Evolutionary conservation across 2,797 vertebrate species (phyloP).

Genomic region (Alauda arvensis): DNA sequence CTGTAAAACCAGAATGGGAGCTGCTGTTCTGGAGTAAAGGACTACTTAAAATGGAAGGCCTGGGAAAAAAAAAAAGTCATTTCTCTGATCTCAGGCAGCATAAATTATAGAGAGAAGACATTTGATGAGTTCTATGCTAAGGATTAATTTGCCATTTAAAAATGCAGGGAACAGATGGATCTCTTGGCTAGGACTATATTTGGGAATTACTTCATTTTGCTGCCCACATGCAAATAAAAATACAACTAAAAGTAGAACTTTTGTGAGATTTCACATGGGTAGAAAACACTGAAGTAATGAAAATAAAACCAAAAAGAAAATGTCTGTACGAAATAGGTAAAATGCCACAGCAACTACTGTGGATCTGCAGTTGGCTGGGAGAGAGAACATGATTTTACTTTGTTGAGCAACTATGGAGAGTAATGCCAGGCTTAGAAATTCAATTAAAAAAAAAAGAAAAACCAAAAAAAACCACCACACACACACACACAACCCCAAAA

Average conservation of each 20-base stretch:
- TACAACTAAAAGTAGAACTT: conserved; percentile 46
- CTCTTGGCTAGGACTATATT: conserved; percentile 49
- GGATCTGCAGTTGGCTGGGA: not conserved
- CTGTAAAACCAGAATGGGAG: not conserved
- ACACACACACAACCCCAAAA: not conserved
- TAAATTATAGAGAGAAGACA: conserved; percentile 33
- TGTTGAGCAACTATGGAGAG: not conserved
- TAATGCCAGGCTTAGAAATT: not conserved
- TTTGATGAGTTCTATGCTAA: conserved; percentile 36
- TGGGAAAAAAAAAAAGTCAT: not conserved
- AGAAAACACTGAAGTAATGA: not conserved
- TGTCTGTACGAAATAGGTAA: not conserved
- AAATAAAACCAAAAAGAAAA: not conserved
- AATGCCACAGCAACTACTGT: not conserved
- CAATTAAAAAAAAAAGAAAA: not conserved
- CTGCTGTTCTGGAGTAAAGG: not conserved
- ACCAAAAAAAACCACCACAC: too few species aligned
- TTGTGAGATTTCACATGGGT: not conserved
- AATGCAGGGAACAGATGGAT: conserved; percentile 58
- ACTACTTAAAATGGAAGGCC: conserved; percentile 31
- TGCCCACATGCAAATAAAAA: conserved; percentile 58
- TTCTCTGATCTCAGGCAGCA: conserved; percentile 29
- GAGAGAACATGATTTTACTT: not conserved
- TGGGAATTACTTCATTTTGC: conserved; percentile 53
- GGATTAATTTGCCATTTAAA: conserved; percentile 60